Percentiles rank a stretch among this genome's conserved stretches.
Evolutionary conservation across 92 coral and sea anemone genomes (phyloP).

Genomic region (Hydrozoanthus gracilis): DNA sequence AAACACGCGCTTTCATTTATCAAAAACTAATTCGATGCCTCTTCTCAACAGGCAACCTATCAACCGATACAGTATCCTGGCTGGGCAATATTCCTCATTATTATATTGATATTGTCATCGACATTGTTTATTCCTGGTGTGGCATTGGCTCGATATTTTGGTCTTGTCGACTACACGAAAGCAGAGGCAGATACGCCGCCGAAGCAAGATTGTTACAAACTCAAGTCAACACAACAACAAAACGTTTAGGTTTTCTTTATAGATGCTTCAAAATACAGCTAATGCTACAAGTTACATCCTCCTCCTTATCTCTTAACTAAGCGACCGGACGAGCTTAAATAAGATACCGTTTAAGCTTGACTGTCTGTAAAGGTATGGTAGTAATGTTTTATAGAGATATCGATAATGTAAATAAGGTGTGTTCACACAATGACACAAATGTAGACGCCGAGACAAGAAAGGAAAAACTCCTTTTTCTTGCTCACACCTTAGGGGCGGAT

Average conservation of each 20-base stretch:
- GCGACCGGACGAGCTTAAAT: too few relatives aligned
- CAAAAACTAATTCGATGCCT: neutral
- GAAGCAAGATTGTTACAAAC: constrained; percentile 11
- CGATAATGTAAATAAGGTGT: too few relatives aligned
- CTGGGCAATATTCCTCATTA: constrained; percentile 86
- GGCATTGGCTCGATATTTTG: constrained; percentile 76
- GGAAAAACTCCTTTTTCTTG: too few relatives aligned
- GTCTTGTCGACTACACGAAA: constrained; percentile 55
- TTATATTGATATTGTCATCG: constrained; percentile 74
- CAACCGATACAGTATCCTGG: constrained; percentile 76
- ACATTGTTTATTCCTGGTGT: constrained; percentile 79
- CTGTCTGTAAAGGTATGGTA: too few relatives aligned
- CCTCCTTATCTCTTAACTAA: too few relatives aligned
- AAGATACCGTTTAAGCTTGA: too few relatives aligned
- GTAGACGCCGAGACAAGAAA: too few relatives aligned
- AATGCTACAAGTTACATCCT: too few relatives aligned
- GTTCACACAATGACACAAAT: too few relatives aligned
- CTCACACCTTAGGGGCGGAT: too few relatives aligned
- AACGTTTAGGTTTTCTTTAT: constrained; percentile 4
- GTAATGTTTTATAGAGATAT: too few relatives aligned
- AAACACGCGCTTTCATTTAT: neutral
- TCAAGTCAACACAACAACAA: constrained; percentile 30
- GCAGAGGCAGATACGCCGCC: constrained; percentile 52
- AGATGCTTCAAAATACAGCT: neutral
- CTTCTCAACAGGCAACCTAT: constrained; percentile 69